Conservation (phyloP, 2,888 invertebrate species). For the Copidosoma aretas region DNA sequence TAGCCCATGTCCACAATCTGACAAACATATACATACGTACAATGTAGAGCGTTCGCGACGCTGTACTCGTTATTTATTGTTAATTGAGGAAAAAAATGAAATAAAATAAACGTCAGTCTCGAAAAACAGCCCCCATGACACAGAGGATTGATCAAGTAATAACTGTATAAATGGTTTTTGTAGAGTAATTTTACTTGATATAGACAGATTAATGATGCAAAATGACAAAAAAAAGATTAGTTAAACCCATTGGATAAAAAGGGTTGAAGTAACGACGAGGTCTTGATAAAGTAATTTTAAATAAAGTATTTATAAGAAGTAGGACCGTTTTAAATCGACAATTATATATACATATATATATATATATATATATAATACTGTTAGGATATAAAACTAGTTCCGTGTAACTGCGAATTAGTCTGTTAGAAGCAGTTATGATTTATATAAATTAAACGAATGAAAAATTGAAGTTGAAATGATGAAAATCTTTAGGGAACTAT, state of each 20-base stretch:
- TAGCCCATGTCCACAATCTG: slow-evolving; percentile 16
- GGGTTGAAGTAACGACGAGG: slow-evolving; percentile 1
- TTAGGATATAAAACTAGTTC: slow-evolving; percentile 47
- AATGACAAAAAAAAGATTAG: slow-evolving; percentile 3
- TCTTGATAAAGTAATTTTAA: slow-evolving; percentile 37
- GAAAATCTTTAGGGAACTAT: no score
- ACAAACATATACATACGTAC: slow-evolving; percentile 14
- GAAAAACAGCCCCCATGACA: slow-evolving; percentile 13
- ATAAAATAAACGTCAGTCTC: slow-evolving; percentile 11
- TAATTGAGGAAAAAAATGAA: slow-evolving; percentile 2
- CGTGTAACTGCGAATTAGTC: slow-evolving; percentile 53
- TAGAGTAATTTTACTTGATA: slow-evolving; percentile 33
- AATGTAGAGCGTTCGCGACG: slow-evolving; percentile 15
- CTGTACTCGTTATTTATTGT: slow-evolving; percentile 17
- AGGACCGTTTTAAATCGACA: slow-evolving; percentile 43
- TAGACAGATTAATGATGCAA: background rate
- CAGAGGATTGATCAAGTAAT: slow-evolving; percentile 9
- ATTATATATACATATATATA: slow-evolving; percentile 45
- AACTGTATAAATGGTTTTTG: slow-evolving; percentile 34
- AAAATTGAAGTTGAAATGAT: slow-evolving; percentile 22
- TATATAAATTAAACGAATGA: slow-evolving; percentile 35
- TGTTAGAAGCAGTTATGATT: slow-evolving; percentile 48
- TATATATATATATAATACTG: slow-evolving; percentile 36
- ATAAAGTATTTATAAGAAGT: slow-evolving; percentile 42
- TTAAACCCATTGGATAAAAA: slow-evolving; percentile 5